Evolutionary conservation across 64 coral and sea anemone species (phyloP), one percentile per base, ranked within the genome.

Genomic region (Stylophora pistillata): DNA sequence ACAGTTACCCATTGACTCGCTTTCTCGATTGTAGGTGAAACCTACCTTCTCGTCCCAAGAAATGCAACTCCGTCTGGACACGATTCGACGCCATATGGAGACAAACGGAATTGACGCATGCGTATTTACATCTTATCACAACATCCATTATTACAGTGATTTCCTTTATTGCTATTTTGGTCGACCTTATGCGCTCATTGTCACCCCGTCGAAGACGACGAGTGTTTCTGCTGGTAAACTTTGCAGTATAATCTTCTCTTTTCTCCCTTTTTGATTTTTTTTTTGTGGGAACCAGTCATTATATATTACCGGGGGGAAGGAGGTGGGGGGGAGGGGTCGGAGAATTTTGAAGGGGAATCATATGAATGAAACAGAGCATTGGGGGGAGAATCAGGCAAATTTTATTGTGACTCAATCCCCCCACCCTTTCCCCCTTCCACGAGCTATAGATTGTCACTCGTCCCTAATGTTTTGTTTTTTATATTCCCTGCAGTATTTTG

Each of bases 41-140:
- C 92, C 74, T 13, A 94, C 93, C n/a, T 98, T 90, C 72, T 78
- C 93, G 55, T 41, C 90, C 20, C 90, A 90, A 47, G 96, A 98
- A 63, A 98, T 98, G 96, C 79, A 92, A 21, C 88, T 89, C 55
- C 89, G 96, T n/a, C 53, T 95, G 55, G 82, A 84, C 60, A 90
- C 76, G 29, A 70, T 98, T 37, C 91, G 96, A 62, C 28, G 58
- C n/a, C 93, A 98, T 26, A 98, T 98, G 96, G 90, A 94, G 62
- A 82, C 72, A 7, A 79, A 92, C 27, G 64, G 84, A 29, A 78
- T 98, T 53, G 96, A 93, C 83, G 96, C 93, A 90, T 98, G 96
- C 83, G 93, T 98, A 55, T 90, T 98, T 18, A 98, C 93, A 26
- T 98, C 96, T 2, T 88, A 89, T 61, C 96, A 98, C 37, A 98